phyloP scores from a whole-genome alignment of 2,888 invertebrate genomes.

The Thyatira batis region DNA sequence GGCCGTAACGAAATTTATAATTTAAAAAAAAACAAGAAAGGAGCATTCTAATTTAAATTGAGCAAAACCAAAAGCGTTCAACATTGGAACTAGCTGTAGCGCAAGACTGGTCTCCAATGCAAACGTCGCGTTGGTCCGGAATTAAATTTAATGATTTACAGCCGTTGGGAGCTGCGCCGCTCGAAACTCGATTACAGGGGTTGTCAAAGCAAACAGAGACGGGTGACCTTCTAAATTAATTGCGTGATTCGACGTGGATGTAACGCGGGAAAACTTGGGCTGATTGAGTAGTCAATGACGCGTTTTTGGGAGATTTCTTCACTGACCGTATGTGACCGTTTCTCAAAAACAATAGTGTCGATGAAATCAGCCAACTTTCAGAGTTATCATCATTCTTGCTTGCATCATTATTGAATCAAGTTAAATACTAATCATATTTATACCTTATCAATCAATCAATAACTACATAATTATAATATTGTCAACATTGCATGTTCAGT shows the following conservation, averaged over 20 bases:
- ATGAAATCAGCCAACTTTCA: no score
- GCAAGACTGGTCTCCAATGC: slow-evolving; percentile 40
- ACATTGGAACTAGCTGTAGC: slow-evolving; percentile 23
- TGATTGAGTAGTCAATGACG: slow-evolving; percentile 40
- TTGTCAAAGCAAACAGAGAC: slow-evolving; percentile 58
- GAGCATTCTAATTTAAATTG: slow-evolving; percentile 21
- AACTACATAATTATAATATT: no score
- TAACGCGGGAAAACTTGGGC: slow-evolving; percentile 25
- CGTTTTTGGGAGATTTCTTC: slow-evolving; percentile 10
- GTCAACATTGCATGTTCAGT: no score
- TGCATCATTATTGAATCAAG: background rate
- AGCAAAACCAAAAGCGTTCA: slow-evolving; percentile 25
- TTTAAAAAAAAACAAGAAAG: background rate
- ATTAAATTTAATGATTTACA: slow-evolving; percentile 65
- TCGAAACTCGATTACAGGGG: slow-evolving; percentile 51
- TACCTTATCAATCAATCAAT: no score
- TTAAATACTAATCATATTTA: no score
- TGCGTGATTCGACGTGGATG: slow-evolving; percentile 47
- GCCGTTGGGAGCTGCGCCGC: slow-evolving; percentile 28
- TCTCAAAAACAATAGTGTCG: no score
- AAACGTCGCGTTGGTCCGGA: slow-evolving; percentile 46
- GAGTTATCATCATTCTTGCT: no score
- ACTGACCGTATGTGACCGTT: background rate
- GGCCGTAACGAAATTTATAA: no score
- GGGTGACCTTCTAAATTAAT: slow-evolving; percentile 56